Conservation (phyloP, 1,140 invertebrate genomes). For the Caligus rogercresseyi region DNA sequence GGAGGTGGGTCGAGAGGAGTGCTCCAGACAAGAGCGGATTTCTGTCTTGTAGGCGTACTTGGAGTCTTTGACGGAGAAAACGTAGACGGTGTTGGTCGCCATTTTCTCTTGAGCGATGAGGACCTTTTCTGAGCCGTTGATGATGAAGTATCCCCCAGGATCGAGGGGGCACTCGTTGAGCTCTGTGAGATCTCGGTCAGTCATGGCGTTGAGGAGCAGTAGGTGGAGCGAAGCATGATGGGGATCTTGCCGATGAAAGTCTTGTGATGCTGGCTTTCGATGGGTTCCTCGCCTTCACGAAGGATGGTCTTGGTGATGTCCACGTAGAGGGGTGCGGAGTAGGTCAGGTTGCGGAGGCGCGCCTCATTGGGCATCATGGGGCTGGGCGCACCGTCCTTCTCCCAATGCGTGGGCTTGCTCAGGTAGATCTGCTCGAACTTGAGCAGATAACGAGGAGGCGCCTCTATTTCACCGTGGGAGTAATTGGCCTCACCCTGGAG, state of each 20-base stretch:
- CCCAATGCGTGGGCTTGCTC: constrained; percentile 98
- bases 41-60: constrained; percentile 97
- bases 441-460: constrained; percentile 68
- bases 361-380: constrained; percentile 99
- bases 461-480: constrained; percentile 73
- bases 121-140: constrained; percentile 85
- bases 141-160: constrained; percentile 91
- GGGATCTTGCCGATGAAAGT: constrained; percentile 98
- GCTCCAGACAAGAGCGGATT: constrained; percentile 86
- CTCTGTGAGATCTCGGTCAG: constrained; percentile 93
- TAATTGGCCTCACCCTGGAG: constrained; percentile 93
- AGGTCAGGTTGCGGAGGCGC: constrained; percentile 56
- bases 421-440: constrained; percentile 99
- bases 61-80: constrained; percentile 92
- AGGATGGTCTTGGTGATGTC: constrained; percentile 92
- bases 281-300: constrained; percentile 70
- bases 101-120: constrained; percentile 98
- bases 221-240: constrained; percentile 93
- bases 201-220: constrained; percentile 81
- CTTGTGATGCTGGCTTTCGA: constrained; percentile 87
- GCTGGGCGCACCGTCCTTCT: constrained; percentile 93
- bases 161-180: constrained; percentile 96
- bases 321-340: constrained; percentile 93
- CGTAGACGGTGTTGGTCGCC: constrained; percentile 98
- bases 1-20: constrained; percentile 75